These are phyloP conservation scores for Heliconius ethilla DNA, from an alignment of 2,888 invertebrate genomes.

Conservation along the genomic window DNA sequence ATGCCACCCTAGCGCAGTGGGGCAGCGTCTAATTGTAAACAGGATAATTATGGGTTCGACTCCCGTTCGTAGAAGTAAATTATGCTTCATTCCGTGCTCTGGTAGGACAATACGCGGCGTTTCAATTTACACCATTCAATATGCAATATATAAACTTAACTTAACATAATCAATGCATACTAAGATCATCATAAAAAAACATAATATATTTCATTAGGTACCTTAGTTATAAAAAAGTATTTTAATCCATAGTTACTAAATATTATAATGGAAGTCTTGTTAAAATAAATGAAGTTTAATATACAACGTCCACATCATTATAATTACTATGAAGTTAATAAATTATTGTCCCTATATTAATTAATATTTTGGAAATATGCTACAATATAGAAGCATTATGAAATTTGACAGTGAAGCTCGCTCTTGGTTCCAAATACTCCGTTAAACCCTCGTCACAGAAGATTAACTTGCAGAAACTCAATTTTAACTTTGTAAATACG, in stretches of 20 bases:
- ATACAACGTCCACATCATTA: background rate
- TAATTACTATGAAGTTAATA: conserved; percentile 1
- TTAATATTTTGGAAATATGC: conserved; percentile 2
- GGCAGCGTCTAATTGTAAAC: too few species aligned
- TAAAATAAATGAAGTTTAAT: background rate
- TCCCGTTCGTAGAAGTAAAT: too few species aligned
- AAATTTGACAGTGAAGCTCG: conserved; percentile 27
- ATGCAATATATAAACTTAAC: too few species aligned
- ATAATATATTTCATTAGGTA: too few species aligned
- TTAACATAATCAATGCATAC: too few species aligned
- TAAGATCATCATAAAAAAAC: too few species aligned
- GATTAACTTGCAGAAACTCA: conserved; percentile 40
- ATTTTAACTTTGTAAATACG: conserved; percentile 38
- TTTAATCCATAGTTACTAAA: background rate
- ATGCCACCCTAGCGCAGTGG: too few species aligned
- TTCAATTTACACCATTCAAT: too few species aligned
- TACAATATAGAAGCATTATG: conserved; percentile 12
- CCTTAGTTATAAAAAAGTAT: background rate
- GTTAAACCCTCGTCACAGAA: conserved; percentile 40
- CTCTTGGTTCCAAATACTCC: conserved; percentile 26
- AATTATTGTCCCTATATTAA: background rate
- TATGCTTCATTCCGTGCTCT: too few species aligned
- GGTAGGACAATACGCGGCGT: too few species aligned
- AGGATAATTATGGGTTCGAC: too few species aligned
- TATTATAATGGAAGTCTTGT: background rate